phyloP scores from a whole-genome alignment of 1,140 invertebrate species.

The Drosophila sp. region DNA sequence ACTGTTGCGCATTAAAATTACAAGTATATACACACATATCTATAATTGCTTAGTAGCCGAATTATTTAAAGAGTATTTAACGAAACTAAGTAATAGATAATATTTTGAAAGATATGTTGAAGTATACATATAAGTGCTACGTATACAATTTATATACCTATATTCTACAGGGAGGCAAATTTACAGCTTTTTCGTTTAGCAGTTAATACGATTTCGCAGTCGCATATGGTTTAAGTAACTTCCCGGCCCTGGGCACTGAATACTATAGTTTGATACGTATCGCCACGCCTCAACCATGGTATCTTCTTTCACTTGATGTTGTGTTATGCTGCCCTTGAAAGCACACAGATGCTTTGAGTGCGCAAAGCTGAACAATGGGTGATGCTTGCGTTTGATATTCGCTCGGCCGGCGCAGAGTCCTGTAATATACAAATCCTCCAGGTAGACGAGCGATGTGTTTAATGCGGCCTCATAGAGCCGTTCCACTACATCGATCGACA shows the following conservation, averaged over 20 bases:
- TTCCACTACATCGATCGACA: conserved; percentile 89
- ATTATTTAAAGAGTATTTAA: not conserved
- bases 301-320: conserved; percentile 76
- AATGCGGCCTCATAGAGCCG: conserved; percentile 90
- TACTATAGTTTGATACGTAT: conserved; percentile 71
- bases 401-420: conserved; percentile 85
- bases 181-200: conserved; percentile 54
- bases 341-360: conserved; percentile 63
- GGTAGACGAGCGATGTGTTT: conserved; percentile 89
- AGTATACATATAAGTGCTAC: conserved; percentile 9
- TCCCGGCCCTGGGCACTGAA: conserved; percentile 69
- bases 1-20: not conserved
- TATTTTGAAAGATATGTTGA: too few relatives aligned
- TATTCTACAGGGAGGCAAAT: conserved; percentile 17
- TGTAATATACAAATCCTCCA: conserved; percentile 95
- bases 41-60: not conserved
- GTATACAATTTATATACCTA: conserved; percentile 23
- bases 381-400: conserved; percentile 60
- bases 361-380: conserved; percentile 73
- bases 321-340: conserved; percentile 72
- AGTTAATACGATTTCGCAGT: conserved; percentile 59
- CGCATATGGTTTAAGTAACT: conserved; percentile 72
- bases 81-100: not conserved
- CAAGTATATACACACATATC: not conserved
- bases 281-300: conserved; percentile 75